A percentile compares a stretch with the other conserved stretches of the same genome.
Evolutionary conservation across 2,888 invertebrate genomes (phyloP).

Genomic region (Galeruca laticollis): DNA sequence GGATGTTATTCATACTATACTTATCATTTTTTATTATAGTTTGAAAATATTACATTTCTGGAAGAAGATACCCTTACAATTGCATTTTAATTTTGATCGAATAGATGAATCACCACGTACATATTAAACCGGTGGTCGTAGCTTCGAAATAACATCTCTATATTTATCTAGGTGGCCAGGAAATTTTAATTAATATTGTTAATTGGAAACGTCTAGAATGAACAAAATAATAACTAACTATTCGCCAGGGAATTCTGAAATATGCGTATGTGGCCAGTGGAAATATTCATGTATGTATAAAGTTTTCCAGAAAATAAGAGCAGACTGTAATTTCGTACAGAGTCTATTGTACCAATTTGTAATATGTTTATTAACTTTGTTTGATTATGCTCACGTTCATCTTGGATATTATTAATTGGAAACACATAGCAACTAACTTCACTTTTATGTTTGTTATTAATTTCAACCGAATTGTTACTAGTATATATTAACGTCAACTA

Average conservation of each 20-base stretch:
- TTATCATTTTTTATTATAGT: too few relatives aligned
- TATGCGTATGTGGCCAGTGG: slow-evolving; percentile 50
- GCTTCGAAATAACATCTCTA: slow-evolving; percentile 54
- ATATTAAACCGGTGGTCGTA: slow-evolving; percentile 15
- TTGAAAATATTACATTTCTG: too few relatives aligned
- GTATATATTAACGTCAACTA: neutral
- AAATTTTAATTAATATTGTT: slow-evolving; percentile 64
- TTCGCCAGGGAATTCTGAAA: slow-evolving; percentile 55
- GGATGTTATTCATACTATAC: too few relatives aligned
- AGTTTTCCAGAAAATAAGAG: slow-evolving; percentile 43
- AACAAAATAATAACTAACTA: slow-evolving; percentile 59
- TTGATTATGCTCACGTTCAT: slow-evolving; percentile 45
- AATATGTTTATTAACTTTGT: slow-evolving; percentile 49
- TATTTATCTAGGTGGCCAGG: slow-evolving; percentile 62
- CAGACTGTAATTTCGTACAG: slow-evolving; percentile 42
- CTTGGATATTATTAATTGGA: slow-evolving; percentile 46
- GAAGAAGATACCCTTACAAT: too few relatives aligned
- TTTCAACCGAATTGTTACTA: slow-evolving; percentile 4
- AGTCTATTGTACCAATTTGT: slow-evolving; percentile 49
- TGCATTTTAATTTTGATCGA: neutral
- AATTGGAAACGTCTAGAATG: slow-evolving; percentile 62
- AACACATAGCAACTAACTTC: slow-evolving; percentile 42
- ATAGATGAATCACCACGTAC: slow-evolving; percentile 27
- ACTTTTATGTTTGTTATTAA: slow-evolving; percentile 19
- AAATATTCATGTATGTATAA: slow-evolving; percentile 48